phyloP scores from a whole-genome alignment of 2,797 vertebrate species.

The Eurystomus glaucurus region DNA sequence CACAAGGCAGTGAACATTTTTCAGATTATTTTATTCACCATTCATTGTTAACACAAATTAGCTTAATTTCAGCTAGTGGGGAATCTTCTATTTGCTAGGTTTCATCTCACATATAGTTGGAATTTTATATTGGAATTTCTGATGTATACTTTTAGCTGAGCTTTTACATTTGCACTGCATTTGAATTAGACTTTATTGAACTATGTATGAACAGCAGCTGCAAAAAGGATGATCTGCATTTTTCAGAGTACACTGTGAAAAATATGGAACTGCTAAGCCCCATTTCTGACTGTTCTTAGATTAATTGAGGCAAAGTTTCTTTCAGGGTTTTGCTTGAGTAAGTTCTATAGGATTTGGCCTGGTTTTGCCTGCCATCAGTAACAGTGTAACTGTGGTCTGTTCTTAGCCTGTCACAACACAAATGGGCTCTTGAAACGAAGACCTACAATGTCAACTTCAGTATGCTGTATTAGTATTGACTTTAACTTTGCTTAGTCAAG shows the following conservation, averaged over 20 bases:
- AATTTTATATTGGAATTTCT: neutral
- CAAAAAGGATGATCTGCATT: neutral
- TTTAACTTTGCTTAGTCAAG: slow-evolving; percentile 42
- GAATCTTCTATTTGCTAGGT: neutral
- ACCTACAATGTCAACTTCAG: neutral
- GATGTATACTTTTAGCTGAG: neutral
- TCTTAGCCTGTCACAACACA: neutral
- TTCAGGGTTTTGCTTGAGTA: slow-evolving; percentile 11
- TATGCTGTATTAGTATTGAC: neutral
- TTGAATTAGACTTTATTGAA: neutral
- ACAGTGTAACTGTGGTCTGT: neutral
- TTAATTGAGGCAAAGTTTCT: neutral
- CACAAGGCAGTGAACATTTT: neutral
- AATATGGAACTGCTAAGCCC: neutral
- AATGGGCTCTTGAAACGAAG: neutral
- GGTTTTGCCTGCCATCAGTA: slow-evolving; percentile 7
- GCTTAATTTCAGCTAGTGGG: neutral
- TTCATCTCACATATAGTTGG: neutral
- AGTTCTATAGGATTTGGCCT: neutral
- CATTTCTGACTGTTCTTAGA: neutral
- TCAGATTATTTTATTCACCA: neutral
- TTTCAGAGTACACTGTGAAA: neutral
- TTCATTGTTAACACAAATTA: neutral
- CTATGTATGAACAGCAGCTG: neutral
- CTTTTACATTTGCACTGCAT: neutral